These are phyloP conservation scores for Temnothorax curvispinosus DNA, from an alignment of 1,140 invertebrate species.

Conservation along the genomic window DNA sequence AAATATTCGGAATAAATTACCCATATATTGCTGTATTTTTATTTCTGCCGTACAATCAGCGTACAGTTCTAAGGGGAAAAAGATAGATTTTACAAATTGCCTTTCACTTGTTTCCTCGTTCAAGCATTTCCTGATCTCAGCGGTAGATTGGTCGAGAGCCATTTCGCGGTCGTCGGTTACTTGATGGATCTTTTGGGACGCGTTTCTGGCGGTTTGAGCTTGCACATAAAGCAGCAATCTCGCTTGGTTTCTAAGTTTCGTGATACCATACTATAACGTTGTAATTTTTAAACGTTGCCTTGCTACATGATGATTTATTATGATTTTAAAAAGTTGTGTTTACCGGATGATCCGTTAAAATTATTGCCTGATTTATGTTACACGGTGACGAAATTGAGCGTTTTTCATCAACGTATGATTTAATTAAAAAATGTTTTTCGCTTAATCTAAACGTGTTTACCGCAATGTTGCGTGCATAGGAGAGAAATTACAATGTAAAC, in stretches of 20 bases:
- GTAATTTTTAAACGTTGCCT: constrained; percentile 42
- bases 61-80: neutral
- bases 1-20: neutral
- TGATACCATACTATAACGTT: neutral
- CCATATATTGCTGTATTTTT: neutral
- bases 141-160: constrained; percentile 69
- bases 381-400: neutral
- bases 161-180: constrained; percentile 71
- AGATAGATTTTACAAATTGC: constrained; percentile 18
- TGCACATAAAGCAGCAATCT: neutral
- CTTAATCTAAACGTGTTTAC: neutral
- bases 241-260: constrained; percentile 27
- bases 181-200: constrained; percentile 73
- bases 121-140: constrained; percentile 68
- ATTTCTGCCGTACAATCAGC: neutral
- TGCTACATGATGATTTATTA: neutral
- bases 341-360: neutral
- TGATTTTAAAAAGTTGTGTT: neutral
- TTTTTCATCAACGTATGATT: neutral
- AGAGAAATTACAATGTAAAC: constrained; percentile 68
- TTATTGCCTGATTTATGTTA: neutral
- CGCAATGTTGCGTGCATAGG: neutral
- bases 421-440: constrained; percentile 18
- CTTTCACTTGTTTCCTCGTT: constrained; percentile 53
- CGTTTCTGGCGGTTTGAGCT: constrained; percentile 42